Conservation (phyloP, 2,797 vertebrate genomes). For the Phalloptychus januarius region DNA sequence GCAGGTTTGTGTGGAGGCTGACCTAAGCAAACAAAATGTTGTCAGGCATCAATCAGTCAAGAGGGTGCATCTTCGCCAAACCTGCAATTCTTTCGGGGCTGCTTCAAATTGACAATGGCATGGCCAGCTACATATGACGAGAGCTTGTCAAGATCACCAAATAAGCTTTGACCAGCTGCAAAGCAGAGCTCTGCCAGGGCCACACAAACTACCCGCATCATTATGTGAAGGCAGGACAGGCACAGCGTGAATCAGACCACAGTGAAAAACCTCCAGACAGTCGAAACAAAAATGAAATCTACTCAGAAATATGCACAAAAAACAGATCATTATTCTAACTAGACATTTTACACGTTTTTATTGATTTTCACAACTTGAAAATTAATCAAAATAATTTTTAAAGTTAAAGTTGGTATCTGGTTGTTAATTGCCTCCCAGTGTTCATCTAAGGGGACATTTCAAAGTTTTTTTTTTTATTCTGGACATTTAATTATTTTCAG, state of each 20-base stretch:
- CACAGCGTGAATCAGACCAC: not conserved
- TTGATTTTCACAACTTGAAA: not conserved
- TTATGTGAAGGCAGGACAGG: not conserved
- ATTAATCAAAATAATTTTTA: too few species aligned
- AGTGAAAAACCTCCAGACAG: not conserved
- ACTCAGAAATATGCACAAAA: not conserved
- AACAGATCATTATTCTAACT: not conserved
- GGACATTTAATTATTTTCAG: not conserved
- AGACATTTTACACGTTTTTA: not conserved
- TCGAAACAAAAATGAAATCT: not conserved
- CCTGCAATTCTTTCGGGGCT: not conserved
- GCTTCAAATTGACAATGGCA: not conserved
- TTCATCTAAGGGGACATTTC: not conserved
- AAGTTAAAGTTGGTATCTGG: not conserved
- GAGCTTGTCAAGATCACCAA: not conserved
- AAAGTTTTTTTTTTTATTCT: not conserved
- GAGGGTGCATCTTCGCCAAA: not conserved
- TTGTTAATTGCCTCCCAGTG: not conserved
- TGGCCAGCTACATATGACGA: not conserved
- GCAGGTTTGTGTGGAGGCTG: not conserved
- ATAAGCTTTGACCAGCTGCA: not conserved
- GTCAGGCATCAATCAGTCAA: conserved; percentile 6
- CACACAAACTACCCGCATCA: not conserved
- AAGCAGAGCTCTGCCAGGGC: not conserved
- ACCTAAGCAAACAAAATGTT: not conserved